phyloP scores from a whole-genome alignment of 2,888 invertebrate genomes.

The Cheilosia scutellata region DNA sequence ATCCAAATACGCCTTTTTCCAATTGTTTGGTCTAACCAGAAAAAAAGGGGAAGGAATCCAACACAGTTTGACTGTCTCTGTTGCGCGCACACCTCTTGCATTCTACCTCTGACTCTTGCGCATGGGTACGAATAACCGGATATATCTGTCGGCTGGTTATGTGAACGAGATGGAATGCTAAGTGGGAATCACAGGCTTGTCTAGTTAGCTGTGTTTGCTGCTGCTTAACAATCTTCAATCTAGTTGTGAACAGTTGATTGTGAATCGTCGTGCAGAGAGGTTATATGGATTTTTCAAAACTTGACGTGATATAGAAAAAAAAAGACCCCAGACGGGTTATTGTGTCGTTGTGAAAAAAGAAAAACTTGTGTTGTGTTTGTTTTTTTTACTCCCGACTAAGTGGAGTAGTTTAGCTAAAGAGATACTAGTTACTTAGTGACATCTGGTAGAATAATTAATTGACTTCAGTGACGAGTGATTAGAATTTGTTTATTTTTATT shows the following conservation, averaged over 20 bases:
- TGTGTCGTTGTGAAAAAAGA: constrained; percentile 60
- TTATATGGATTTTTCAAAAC: constrained; percentile 79
- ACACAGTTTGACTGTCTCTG: constrained; percentile 53
- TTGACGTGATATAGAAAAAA: constrained; percentile 61
- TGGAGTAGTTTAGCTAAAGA: constrained; percentile 67
- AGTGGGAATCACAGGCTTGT: constrained; percentile 80
- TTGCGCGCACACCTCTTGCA: constrained; percentile 47
- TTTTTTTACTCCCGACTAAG: constrained; percentile 54
- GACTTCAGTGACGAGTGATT: constrained; percentile 25
- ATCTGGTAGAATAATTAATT: constrained; percentile 55
- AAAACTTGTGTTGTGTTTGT: constrained; percentile 68
- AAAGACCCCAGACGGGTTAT: constrained; percentile 42
- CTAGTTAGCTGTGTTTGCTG: constrained; percentile 80
- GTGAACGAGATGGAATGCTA: constrained; percentile 76
- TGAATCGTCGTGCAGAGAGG: constrained; percentile 83
- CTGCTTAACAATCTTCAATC: constrained; percentile 83
- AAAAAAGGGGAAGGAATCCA: constrained; percentile 53
- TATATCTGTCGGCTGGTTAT: constrained; percentile 76
- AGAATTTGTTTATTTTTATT: background rate
- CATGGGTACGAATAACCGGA: constrained; percentile 70
- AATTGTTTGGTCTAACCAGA: constrained; percentile 41
- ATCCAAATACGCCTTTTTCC: constrained; percentile 69
- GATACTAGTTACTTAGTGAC: constrained; percentile 67
- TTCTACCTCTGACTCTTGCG: constrained; percentile 69
- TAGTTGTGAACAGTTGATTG: constrained; percentile 84